Evolutionary conservation across 2,797 vertebrate genomes (phyloP).

Genomic region (Pangasius krempfi): DNA sequence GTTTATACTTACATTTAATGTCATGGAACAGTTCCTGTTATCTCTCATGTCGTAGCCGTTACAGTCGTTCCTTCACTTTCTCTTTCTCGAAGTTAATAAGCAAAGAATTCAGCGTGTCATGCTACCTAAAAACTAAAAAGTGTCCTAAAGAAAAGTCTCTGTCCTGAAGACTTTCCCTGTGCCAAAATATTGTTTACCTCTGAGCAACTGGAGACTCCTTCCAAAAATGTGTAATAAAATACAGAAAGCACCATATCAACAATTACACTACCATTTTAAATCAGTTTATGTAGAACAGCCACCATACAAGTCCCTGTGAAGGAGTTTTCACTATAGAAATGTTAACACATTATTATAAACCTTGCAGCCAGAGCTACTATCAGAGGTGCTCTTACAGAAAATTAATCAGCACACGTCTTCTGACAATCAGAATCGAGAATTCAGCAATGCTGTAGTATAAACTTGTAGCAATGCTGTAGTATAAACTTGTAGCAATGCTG

Average conservation of each 20-base stretch:
- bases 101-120: too few relatives aligned
- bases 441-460: background rate
- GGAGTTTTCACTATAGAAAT: background rate
- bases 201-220: background rate
- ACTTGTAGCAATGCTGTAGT: too few relatives aligned
- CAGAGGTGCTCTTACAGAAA: background rate
- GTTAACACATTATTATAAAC: background rate
- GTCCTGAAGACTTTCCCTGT: background rate
- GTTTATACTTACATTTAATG: background rate
- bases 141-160: background rate
- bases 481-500: too few relatives aligned
- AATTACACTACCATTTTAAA: background rate
- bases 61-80: background rate
- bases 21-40: background rate
- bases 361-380: background rate
- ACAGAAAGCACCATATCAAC: background rate
- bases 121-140: background rate
- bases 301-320: background rate
- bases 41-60: background rate
- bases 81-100: too few relatives aligned
- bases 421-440: background rate
- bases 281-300: background rate
- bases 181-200: background rate
- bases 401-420: background rate
- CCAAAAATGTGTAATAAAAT: background rate